Conservation (phyloP, 1,140 invertebrate genomes). For the Nylanderia fulva region DNA sequence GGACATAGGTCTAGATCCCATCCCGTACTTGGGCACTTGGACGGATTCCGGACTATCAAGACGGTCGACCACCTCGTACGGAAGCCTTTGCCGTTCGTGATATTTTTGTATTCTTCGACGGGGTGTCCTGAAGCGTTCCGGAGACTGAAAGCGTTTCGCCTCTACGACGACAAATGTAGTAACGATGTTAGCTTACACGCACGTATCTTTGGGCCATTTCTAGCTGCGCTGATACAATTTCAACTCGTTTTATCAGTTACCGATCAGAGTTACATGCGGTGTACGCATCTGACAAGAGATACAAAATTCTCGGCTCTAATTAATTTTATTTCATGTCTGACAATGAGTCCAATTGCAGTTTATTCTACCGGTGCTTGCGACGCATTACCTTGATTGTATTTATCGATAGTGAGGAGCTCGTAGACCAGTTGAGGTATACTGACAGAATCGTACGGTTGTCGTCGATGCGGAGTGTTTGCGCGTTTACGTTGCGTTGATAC, state of each 20-base stretch:
- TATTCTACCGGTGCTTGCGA: background rate
- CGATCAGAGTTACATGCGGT: background rate
- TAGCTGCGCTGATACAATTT: background rate
- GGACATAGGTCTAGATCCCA: constrained; percentile 56
- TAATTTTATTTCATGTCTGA: constrained; percentile 1
- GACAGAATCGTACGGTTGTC: background rate
- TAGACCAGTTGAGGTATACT: constrained; percentile 67
- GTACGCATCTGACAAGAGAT: background rate
- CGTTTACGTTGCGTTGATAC: constrained; percentile 40
- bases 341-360: background rate
- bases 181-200: background rate
- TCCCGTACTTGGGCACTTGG: constrained; percentile 30
- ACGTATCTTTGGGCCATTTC: background rate
- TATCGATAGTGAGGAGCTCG: constrained; percentile 56
- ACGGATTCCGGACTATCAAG: constrained; percentile 40
- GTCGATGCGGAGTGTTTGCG: constrained; percentile 14
- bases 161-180: constrained; percentile 1
- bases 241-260: background rate
- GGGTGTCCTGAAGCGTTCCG: background rate
- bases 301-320: background rate
- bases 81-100: constrained; percentile 2
- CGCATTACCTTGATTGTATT: constrained; percentile 61
- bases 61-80: background rate
- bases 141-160: background rate
- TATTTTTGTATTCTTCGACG: constrained; percentile 23